Evolutionary conservation across 2,888 invertebrate genomes (phyloP).

Genomic region (Dorcus parallelipipedus): DNA sequence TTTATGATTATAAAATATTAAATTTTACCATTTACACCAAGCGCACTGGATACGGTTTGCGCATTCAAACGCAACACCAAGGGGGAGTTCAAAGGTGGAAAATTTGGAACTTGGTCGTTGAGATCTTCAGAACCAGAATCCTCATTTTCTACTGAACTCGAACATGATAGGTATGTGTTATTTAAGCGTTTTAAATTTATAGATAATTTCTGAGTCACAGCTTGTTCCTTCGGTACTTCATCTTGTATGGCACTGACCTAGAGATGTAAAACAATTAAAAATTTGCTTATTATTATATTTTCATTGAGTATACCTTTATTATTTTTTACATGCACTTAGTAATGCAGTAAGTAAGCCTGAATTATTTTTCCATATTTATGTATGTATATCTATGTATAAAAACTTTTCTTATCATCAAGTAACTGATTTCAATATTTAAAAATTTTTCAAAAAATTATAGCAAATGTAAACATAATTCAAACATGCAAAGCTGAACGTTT

Average conservation of each 20-base stretch:
- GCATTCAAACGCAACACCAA: conserved; percentile 58
- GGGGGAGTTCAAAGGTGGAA: conserved; percentile 53
- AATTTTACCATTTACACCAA: conserved; percentile 50
- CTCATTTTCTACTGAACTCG: conserved; percentile 47
- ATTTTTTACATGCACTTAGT: too few species aligned
- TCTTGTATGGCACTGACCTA: conserved; percentile 41
- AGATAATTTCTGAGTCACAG: conserved; percentile 70
- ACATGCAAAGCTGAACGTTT: neutral
- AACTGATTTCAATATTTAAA: too few species aligned
- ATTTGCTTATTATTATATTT: neutral
- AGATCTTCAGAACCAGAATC: conserved; percentile 45
- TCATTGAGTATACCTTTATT: too few species aligned
- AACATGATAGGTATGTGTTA: conserved; percentile 58
- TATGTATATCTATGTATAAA: too few species aligned
- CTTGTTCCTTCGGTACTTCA: conserved; percentile 57
- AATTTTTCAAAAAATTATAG: too few species aligned
- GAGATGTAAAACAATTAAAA: conserved; percentile 5
- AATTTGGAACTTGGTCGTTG: conserved; percentile 52
- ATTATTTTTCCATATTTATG: too few species aligned
- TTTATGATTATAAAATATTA: conserved; percentile 3
- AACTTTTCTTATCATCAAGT: too few species aligned
- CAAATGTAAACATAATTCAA: neutral
- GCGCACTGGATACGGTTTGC: conserved; percentile 55
- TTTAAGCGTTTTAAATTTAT: conserved; percentile 72
- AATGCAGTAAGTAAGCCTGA: too few species aligned